Evolutionary conservation across 2,797 vertebrate species (phyloP).

Genomic region (Enteromius fasciolatus): DNA sequence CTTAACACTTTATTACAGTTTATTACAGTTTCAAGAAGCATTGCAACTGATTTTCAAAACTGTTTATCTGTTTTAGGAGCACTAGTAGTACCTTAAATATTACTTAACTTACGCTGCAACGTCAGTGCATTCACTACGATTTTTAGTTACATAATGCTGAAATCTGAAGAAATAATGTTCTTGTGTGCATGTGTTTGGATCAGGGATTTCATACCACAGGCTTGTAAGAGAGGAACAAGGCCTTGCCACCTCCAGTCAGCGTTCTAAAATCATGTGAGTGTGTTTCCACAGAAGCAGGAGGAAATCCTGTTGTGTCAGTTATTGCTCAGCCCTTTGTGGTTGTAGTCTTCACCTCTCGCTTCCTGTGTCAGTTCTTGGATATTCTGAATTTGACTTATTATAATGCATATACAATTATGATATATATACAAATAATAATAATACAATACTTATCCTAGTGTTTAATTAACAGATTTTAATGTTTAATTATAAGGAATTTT

Average conservation of each 20-base stretch:
- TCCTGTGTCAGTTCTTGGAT: constrained; percentile 44
- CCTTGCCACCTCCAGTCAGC: constrained; percentile 73
- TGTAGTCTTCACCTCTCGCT: constrained; percentile 36
- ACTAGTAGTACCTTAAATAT: neutral
- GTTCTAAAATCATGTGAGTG: constrained; percentile 88
- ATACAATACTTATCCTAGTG: neutral
- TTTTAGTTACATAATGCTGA: constrained; percentile 17
- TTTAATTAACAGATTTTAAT: neutral
- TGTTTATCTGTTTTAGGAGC: constrained; percentile 12
- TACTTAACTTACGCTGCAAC: neutral
- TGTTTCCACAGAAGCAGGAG: constrained; percentile 41
- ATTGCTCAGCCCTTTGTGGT: constrained; percentile 40
- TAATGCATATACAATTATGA: neutral
- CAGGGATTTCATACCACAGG: constrained; percentile 94
- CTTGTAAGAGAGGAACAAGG: constrained; percentile 93
- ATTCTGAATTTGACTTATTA: constrained; percentile 1
- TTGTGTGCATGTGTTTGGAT: constrained; percentile 42
- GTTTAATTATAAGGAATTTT: neutral
- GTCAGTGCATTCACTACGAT: neutral
- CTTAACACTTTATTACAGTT: neutral
- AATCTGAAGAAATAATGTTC: neutral
- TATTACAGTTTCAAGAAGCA: neutral
- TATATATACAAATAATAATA: neutral
- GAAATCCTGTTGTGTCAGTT: constrained; percentile 49
- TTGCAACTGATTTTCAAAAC: constrained; percentile 17